Conservation (phyloP, 2,888 invertebrate species). For the Lycia hirtaria region DNA sequence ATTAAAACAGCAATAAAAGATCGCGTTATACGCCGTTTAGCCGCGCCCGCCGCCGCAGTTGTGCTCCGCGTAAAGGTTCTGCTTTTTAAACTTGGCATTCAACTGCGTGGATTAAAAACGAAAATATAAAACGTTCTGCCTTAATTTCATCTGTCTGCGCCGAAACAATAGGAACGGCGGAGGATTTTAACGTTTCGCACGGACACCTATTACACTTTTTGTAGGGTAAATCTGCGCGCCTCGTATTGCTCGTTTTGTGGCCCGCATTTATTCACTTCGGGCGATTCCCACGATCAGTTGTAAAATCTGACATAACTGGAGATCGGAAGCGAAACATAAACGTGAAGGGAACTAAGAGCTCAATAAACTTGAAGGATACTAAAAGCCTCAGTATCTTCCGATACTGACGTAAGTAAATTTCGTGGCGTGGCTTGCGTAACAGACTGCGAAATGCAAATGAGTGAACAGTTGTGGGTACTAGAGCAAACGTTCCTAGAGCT, state of each 20-base stretch:
- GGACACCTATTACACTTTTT: slow-evolving; percentile 45
- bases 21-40: slow-evolving; percentile 72
- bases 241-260: slow-evolving; percentile 31
- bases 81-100: slow-evolving; percentile 76
- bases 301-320: slow-evolving; percentile 20
- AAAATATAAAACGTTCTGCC: slow-evolving; percentile 72
- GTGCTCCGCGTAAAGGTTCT: slow-evolving; percentile 70
- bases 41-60: slow-evolving; percentile 52
- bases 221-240: slow-evolving; percentile 33
- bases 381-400: slow-evolving; percentile 34
- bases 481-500: slow-evolving; percentile 60
- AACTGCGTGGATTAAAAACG: slow-evolving; percentile 73
- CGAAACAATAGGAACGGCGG: slow-evolving; percentile 65
- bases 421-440: slow-evolving; percentile 55
- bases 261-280: slow-evolving; percentile 36
- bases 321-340: slow-evolving; percentile 23
- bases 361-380: slow-evolving; percentile 32
- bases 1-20: slow-evolving; percentile 77
- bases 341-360: slow-evolving; percentile 25
- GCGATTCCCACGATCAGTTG: slow-evolving; percentile 15
- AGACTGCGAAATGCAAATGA: slow-evolving; percentile 69
- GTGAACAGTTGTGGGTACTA: slow-evolving; percentile 58
- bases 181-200: slow-evolving; percentile 59
- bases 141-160: slow-evolving; percentile 71
- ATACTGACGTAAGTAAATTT: slow-evolving; percentile 46